Evolutionary conservation across 1,140 invertebrate genomes (phyloP), one percentile per base, ranked within the genome.

Genomic region (Listronotus oregonensis): DNA sequence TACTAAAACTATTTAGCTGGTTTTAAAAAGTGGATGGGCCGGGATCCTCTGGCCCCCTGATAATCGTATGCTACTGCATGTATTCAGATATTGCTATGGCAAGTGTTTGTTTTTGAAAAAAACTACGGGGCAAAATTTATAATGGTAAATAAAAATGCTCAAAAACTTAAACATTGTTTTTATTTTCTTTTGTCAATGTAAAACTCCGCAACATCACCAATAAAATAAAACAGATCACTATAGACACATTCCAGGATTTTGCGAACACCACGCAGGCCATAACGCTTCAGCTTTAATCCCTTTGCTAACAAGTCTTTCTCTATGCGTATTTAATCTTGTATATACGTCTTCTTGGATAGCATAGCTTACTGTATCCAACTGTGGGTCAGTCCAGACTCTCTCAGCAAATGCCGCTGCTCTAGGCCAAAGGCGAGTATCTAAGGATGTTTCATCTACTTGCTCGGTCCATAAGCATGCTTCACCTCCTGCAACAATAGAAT

Each of bases 381-480:
- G 63, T 14, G 77, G 77, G 69, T 79, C 78, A 31, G 64, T 75
- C 84, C 84, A 85, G 47, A 85, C 68, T 72, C 86, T 83, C 82
- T 85, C 89, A 6, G 84, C 89, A 47, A 89, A 77, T 0, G 86
- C 88, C 0, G 85, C 84, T 6, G 85, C 84, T 47, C 89, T 80
- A 12, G 87, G 89, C 90, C 90, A 92, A 64, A 89, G 77, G 77
- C 87, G 82, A 68, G 84, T 82, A 68, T 87, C 88, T 55, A 90
- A 70, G n/a, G 83, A 82, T 34, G 74, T 83, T 31, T 84, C 80
- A 43, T 83, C 83, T 11, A 84, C 74, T 78, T 90, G 88, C 74
- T 91, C 89, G 42, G 83, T 86, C 89, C 89, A 92, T 59, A 90
- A 81, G 51, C 88, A 89, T 6, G 83, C 87, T 71, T 89, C 87